A percentile compares a stretch with the other conserved stretches of the same genome.
Evolutionary conservation across 2,888 invertebrate species (phyloP).

Genomic region (Steinernema hermaphroditum): DNA sequence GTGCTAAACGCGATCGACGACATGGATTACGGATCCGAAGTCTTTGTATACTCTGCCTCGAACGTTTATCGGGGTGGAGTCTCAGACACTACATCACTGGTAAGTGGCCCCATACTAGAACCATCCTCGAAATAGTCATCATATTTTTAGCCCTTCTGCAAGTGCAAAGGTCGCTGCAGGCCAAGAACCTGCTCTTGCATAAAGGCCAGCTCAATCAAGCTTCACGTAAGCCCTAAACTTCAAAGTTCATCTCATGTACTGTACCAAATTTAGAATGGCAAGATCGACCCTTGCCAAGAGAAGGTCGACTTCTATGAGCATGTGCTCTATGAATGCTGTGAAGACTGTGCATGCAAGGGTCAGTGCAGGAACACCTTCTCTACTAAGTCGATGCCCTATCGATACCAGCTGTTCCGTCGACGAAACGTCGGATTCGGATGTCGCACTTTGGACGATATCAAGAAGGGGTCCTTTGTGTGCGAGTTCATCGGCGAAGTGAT

Average conservation of each 20-base stretch:
- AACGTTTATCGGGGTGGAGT: too few species aligned
- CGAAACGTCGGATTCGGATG: constrained; percentile 36
- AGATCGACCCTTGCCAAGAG: not conserved
- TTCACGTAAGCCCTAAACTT: not conserved
- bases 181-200: constrained; percentile 32
- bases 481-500: constrained; percentile 98
- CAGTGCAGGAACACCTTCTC: constrained; percentile 36
- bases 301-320: constrained; percentile 20
- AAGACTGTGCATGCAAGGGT: constrained; percentile 34
- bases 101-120: too few species aligned
- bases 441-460: constrained; percentile 36
- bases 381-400: constrained; percentile 31
- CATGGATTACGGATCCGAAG: not conserved
- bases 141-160: constrained; percentile 28
- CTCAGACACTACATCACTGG: too few species aligned
- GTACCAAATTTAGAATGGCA: constrained; percentile 33
- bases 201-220: constrained; percentile 28
- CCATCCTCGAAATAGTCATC: too few species aligned
- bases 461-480: constrained; percentile 83
- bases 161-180: constrained; percentile 32
- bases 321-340: constrained; percentile 36
- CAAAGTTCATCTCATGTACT: too few species aligned
- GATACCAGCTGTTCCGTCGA: constrained; percentile 36
- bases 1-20: constrained; percentile 37
- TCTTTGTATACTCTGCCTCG: constrained; percentile 1